Conservation (phyloP, 1,140 invertebrate species). For the Cydia pomonella region DNA sequence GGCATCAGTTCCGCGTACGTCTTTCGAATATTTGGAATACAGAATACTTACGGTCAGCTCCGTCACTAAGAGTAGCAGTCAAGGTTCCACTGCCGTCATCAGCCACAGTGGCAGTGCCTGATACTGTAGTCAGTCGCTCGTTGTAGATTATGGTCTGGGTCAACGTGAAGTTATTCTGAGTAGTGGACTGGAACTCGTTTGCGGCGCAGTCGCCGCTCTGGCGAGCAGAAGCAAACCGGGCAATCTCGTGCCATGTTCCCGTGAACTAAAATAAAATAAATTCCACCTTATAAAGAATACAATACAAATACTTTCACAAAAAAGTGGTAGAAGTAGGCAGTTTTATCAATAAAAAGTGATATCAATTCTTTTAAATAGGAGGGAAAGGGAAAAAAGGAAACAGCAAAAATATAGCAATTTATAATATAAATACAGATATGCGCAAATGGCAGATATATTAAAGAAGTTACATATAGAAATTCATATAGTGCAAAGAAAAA, state of each 20-base stretch:
- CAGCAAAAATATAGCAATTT: too few species aligned
- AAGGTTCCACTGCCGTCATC: constrained; percentile 40
- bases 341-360: neutral
- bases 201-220: constrained; percentile 19
- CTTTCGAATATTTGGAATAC: too few species aligned
- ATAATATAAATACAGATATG: too few species aligned
- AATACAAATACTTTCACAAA: neutral
- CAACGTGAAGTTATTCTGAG: neutral
- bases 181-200: neutral
- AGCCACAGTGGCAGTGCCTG: neutral
- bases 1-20: too few species aligned
- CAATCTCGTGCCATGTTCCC: neutral
- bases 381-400: too few species aligned
- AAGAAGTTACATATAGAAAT: too few species aligned
- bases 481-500: too few species aligned
- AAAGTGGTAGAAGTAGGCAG: neutral
- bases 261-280: neutral
- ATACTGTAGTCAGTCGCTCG: neutral
- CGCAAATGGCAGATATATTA: too few species aligned
- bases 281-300: neutral
- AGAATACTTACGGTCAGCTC: constrained; percentile 49
- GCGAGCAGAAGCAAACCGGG: neutral
- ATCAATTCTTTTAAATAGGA: neutral
- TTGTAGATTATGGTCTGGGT: constrained; percentile 23
- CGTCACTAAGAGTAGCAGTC: constrained; percentile 43